Conservation (phyloP, 2,797 vertebrate genomes). For the Cheracebus regulus region DNA sequence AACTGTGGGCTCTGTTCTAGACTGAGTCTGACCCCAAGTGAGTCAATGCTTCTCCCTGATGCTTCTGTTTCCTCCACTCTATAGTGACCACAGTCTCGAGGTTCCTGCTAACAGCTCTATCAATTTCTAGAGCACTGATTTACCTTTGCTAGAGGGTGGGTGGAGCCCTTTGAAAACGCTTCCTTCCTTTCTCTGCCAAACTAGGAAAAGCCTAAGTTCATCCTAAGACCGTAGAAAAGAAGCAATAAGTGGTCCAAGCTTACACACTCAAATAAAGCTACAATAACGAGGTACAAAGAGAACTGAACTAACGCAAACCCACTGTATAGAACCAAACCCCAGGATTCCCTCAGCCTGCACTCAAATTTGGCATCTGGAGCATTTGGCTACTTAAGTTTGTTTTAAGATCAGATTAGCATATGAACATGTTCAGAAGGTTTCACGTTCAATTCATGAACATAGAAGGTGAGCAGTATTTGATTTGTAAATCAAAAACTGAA, state of each 20-base stretch:
- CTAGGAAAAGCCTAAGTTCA: not conserved
- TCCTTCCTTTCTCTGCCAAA: not conserved
- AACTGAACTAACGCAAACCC: not conserved
- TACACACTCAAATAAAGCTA: conserved; percentile 20
- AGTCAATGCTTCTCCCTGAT: not conserved
- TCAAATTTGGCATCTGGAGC: conserved; percentile 24
- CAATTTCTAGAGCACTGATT: not conserved
- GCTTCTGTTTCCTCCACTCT: not conserved
- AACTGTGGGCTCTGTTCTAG: not conserved
- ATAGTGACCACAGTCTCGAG: not conserved
- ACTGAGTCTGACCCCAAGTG: not conserved
- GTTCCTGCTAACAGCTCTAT: not conserved
- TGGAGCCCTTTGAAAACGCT: not conserved
- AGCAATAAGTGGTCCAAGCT: not conserved
- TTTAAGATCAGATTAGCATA: conserved; percentile 47
- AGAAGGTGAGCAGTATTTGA: conserved; percentile 22
- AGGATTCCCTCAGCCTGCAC: not conserved
- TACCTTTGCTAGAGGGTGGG: not conserved
- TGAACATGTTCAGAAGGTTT: not conserved
- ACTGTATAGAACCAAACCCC: not conserved
- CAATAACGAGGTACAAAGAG: conserved; percentile 15
- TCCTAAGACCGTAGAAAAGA: not conserved
- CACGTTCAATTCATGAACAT: conserved; percentile 33
- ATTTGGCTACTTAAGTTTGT: conserved; percentile 52
- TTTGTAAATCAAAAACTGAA: conserved; percentile 52